A percentile compares a stretch with the other conserved stretches of the same genome.
Evolutionary conservation across 2,888 invertebrate genomes (phyloP).

Genomic region (Euphydryas editha): DNA sequence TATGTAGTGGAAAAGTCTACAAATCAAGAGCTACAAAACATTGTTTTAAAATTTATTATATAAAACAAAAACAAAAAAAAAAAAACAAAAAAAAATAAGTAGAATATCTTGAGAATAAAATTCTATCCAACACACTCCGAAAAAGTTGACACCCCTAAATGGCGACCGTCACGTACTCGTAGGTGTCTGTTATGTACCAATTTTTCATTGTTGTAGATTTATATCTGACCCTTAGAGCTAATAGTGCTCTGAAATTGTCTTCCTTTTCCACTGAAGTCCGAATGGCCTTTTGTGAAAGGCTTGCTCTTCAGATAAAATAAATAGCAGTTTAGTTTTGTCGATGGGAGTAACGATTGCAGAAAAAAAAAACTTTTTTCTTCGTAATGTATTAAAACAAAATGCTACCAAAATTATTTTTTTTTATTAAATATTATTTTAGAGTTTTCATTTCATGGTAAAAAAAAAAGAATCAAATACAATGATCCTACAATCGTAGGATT

Average conservation of each 20-base stretch:
- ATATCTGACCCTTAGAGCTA: conserved; percentile 43
- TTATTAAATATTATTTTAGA: too few relatives aligned
- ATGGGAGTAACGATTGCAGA: conserved; percentile 2
- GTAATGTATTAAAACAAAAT: neutral
- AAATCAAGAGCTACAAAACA: too few relatives aligned
- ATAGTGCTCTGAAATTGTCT: conserved; percentile 40
- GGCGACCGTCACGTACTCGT: conserved; percentile 59
- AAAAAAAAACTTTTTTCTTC: neutral
- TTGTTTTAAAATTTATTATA: too few relatives aligned
- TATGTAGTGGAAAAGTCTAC: too few relatives aligned
- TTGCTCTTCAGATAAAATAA: conserved; percentile 19
- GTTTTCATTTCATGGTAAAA: too few relatives aligned
- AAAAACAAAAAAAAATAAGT: too few relatives aligned
- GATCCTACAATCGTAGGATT: too few relatives aligned
- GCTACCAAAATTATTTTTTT: too few relatives aligned
- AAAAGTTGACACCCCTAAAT: conserved; percentile 29
- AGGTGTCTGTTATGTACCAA: conserved; percentile 61
- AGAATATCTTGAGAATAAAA: neutral
- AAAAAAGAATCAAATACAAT: too few relatives aligned
- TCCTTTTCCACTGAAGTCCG: conserved; percentile 32
- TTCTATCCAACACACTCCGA: neutral
- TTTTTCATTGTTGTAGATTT: conserved; percentile 61
- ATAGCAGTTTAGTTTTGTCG: conserved; percentile 12
- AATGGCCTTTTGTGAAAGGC: conserved; percentile 23
- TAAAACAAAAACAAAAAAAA: too few relatives aligned